A percentile compares a stretch with the other conserved stretches of the same genome.
Conservation (phyloP, 2,113 vertebrate species). For the Taurulus bubalis region DNA sequence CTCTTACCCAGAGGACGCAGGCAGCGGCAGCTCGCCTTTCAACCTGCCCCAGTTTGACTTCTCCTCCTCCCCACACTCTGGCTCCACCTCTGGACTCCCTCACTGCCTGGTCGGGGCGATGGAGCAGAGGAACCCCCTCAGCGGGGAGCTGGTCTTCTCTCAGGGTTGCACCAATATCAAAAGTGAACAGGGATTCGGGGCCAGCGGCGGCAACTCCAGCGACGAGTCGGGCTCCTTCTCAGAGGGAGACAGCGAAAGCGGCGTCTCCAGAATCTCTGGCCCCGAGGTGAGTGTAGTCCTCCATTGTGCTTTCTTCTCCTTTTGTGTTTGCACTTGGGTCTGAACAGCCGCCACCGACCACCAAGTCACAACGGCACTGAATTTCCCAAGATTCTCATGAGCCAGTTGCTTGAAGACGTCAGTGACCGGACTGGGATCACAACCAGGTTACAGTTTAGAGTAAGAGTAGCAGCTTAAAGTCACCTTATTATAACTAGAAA, state of each 20-base stretch:
- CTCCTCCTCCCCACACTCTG: slow-evolving; percentile 91
- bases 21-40: slow-evolving; percentile 90
- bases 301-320: not conserved
- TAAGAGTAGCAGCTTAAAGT: not conserved
- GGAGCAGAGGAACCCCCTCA: slow-evolving; percentile 86
- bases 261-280: slow-evolving; percentile 89
- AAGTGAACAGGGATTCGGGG: slow-evolving; percentile 87
- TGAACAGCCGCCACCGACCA: not conserved
- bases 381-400: too few relatives aligned
- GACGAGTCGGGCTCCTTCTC: slow-evolving; percentile 96
- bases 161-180: slow-evolving; percentile 91
- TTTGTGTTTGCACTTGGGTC: not conserved
- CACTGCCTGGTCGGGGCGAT: slow-evolving; percentile 83
- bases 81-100: slow-evolving; percentile 81
- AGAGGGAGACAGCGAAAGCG: slow-evolving; percentile 96
- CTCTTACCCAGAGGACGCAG: slow-evolving; percentile 89
- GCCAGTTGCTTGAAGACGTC: not conserved
- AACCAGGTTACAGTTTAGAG: not conserved
- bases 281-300: slow-evolving; percentile 87
- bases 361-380: not conserved
- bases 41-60: slow-evolving; percentile 92
- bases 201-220: slow-evolving; percentile 95
- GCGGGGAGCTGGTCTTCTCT: slow-evolving; percentile 86
- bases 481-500: too few relatives aligned
- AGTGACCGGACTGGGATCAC: not conserved